Percentiles rank a stretch among this genome's conserved stretches.
Evolutionary conservation across 2,888 invertebrate species (phyloP).

Genomic region (Arge pagana): DNA sequence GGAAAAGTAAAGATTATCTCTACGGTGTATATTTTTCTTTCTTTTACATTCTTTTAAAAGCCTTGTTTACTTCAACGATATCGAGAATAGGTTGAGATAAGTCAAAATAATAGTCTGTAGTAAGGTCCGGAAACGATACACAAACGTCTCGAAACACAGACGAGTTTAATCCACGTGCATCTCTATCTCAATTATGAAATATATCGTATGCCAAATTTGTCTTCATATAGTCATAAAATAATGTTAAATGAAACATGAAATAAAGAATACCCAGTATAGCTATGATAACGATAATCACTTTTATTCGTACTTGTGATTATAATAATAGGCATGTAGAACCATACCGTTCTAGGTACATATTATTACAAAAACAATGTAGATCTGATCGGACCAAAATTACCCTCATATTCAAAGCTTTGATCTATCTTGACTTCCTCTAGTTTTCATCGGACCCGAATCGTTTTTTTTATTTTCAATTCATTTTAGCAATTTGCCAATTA

Average conservation of each 20-base stretch:
- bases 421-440: not conserved
- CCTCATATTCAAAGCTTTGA: not conserved
- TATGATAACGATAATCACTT: not conserved
- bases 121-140: no score
- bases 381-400: constrained; percentile 15
- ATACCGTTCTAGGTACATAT: constrained; percentile 35
- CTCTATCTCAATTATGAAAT: no score
- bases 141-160: no score
- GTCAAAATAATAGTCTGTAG: no score
- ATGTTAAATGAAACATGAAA: not conserved
- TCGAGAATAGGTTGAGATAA: no score
- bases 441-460: not conserved
- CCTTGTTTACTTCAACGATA: no score
- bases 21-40: no score
- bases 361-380: constrained; percentile 34
- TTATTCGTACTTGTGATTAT: no score
- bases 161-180: no score
- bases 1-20: no score
- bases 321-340: constrained; percentile 46
- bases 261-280: not conserved
- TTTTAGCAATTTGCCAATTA: not conserved
- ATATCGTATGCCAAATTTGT: not conserved
- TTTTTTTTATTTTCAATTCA: not conserved
- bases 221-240: not conserved
- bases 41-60: no score